phyloP scores from a whole-genome alignment of 2,888 invertebrate species.

The Oscheius myriophilus region DNA sequence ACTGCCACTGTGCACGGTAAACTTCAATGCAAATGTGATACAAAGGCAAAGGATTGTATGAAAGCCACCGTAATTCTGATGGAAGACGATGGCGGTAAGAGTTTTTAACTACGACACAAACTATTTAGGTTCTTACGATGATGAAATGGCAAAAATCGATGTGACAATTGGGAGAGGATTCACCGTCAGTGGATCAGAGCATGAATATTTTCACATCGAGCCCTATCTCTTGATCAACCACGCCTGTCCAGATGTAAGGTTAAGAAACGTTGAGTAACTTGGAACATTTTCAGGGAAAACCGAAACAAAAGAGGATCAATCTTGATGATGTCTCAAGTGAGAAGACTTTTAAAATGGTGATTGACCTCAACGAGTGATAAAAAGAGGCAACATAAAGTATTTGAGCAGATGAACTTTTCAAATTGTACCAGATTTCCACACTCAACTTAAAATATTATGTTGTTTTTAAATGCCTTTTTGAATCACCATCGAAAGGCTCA shows the following conservation, averaged over 20 bases:
- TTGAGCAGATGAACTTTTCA: too few relatives aligned
- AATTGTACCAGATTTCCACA: too few relatives aligned
- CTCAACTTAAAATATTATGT: too few relatives aligned
- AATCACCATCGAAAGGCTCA: too few relatives aligned
- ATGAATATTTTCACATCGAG: slow-evolving; percentile 14
- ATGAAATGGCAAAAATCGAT: background rate
- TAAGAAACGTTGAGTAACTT: background rate
- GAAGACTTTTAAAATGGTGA: background rate
- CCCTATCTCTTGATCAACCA: slow-evolving; percentile 18
- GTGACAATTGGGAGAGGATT: background rate
- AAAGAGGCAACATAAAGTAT: too few relatives aligned
- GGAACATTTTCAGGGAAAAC: background rate
- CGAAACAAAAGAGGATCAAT: background rate
- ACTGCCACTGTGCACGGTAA: slow-evolving; percentile 1
- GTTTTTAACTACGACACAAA: too few relatives aligned
- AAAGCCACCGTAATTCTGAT: background rate
- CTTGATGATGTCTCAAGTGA: slow-evolving; percentile 2
- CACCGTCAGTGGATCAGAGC: slow-evolving; percentile 6
- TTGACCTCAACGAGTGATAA: too few relatives aligned
- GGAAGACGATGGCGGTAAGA: slow-evolving; percentile 17
- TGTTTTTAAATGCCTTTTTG: too few relatives aligned
- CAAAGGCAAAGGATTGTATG: background rate
- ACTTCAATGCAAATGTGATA: slow-evolving; percentile 5
- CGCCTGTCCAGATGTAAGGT: slow-evolving; percentile 17
- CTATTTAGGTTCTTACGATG: background rate